phyloP scores from a whole-genome alignment of 92 coral and sea anemone genomes.

The Anthopleura xanthogrammica region DNA sequence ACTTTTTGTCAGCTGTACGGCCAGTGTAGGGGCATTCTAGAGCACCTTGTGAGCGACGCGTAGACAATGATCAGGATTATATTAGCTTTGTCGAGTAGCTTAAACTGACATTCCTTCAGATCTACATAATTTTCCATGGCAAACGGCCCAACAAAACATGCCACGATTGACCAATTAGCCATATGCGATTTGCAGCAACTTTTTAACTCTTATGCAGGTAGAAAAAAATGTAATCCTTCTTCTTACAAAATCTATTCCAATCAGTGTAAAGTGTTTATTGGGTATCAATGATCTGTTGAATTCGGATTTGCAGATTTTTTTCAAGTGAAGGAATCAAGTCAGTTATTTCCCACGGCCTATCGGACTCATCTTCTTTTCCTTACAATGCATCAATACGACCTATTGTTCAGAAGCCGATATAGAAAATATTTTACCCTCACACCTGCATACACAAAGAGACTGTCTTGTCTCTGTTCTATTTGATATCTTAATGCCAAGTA shows the following conservation, averaged over 20 bases:
- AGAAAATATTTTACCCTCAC: constrained; percentile 5
- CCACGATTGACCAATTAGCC: background rate
- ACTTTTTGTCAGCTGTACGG: background rate
- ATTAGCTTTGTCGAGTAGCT: background rate
- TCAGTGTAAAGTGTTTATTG: background rate
- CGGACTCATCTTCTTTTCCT: background rate
- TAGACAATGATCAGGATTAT: background rate
- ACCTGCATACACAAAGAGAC: constrained; percentile 32
- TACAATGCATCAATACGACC: constrained; percentile 15
- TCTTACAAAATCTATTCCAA: background rate
- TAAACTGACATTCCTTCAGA: constrained; percentile 9
- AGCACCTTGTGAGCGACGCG: background rate
- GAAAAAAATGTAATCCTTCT: background rate
- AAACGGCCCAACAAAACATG: background rate
- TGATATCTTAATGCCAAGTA: constrained; percentile 10
- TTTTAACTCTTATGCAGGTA: background rate
- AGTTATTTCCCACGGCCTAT: constrained; percentile 20
- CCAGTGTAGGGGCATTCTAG: too few relatives aligned
- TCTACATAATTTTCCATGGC: constrained; percentile 1
- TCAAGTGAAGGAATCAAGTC: background rate
- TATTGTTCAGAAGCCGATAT: constrained; percentile 18
- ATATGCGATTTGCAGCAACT: background rate
- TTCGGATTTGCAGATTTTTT: background rate
- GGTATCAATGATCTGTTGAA: background rate
- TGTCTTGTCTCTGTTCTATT: constrained; percentile 12